A percentile compares a stretch with the other conserved stretches of the same genome.
phyloP scores from a whole-genome alignment of 1,140 invertebrate species.

The Cherax destructor region DNA sequence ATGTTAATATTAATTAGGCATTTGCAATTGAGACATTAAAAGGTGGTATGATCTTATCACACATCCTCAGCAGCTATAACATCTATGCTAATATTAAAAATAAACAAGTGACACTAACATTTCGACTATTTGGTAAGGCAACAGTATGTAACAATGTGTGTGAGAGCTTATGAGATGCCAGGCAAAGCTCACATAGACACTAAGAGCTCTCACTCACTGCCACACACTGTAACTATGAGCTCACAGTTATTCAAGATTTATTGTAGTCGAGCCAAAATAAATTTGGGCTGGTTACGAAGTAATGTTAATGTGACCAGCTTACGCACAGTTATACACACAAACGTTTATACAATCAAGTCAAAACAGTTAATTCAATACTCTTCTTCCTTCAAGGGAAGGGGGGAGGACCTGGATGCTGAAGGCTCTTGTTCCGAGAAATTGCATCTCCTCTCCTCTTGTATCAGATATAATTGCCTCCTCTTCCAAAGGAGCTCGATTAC shows the following conservation, averaged over 20 bases:
- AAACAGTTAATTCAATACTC: neutral
- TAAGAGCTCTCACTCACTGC: too few relatives aligned
- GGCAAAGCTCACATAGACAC: too few relatives aligned
- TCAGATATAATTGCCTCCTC: too few relatives aligned
- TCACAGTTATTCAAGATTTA: neutral
- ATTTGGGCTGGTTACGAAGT: neutral
- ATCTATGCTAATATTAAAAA: neutral
- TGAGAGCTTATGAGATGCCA: neutral
- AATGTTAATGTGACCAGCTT: constrained; percentile 2
- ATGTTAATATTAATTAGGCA: neutral
- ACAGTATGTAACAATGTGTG: constrained; percentile 1
- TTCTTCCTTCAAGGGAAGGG: neutral
- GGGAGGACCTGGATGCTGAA: too few relatives aligned
- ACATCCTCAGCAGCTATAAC: neutral
- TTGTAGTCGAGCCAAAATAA: neutral
- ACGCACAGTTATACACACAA: neutral
- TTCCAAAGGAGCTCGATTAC: too few relatives aligned
- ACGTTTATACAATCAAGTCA: neutral
- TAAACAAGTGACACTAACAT: neutral
- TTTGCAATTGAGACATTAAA: neutral
- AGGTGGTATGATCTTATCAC: neutral
- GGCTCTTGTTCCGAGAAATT: too few relatives aligned
- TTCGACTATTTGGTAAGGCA: constrained; percentile 13
- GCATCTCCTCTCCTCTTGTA: too few relatives aligned
- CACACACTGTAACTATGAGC: neutral